phyloP scores from a whole-genome alignment of 2,113 vertebrate genomes.

The Ovis aries region DNA sequence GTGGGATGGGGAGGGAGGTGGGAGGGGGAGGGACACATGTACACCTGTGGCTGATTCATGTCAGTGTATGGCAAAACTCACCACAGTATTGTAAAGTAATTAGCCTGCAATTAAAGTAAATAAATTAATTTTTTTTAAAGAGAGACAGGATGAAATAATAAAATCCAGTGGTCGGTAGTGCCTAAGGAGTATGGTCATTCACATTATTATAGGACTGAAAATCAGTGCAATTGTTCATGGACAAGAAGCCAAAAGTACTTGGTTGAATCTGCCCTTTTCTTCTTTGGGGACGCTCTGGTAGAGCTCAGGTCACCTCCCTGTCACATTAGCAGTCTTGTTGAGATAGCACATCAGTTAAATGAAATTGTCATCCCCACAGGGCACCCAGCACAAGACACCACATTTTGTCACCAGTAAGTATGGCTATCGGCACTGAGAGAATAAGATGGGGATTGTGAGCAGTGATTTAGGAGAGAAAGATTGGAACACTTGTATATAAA shows the following conservation, averaged over 20 bases:
- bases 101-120: not conserved
- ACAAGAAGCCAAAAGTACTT: slow-evolving; percentile 40
- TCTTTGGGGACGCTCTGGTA: not conserved
- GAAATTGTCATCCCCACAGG: not conserved
- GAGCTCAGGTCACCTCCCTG: slow-evolving; percentile 17
- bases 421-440: slow-evolving; percentile 12
- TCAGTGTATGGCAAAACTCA: not conserved
- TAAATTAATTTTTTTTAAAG: not conserved
- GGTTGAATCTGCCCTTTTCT: not conserved
- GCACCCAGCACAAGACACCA: not conserved
- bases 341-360: slow-evolving; percentile 34
- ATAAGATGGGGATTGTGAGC: not conserved
- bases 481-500: not conserved
- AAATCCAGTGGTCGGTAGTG: not conserved
- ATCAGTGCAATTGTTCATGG: not conserved
- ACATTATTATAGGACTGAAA: not conserved
- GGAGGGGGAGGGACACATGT: not conserved
- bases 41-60: not conserved
- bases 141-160: not conserved
- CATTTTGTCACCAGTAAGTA: slow-evolving; percentile 25
- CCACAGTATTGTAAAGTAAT: not conserved
- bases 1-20: not conserved
- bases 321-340: slow-evolving; percentile 1
- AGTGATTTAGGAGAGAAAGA: not conserved
- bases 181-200: not conserved